phyloP scores from a whole-genome alignment of 1,140 invertebrate genomes.

The Drosophila nikananu region DNA sequence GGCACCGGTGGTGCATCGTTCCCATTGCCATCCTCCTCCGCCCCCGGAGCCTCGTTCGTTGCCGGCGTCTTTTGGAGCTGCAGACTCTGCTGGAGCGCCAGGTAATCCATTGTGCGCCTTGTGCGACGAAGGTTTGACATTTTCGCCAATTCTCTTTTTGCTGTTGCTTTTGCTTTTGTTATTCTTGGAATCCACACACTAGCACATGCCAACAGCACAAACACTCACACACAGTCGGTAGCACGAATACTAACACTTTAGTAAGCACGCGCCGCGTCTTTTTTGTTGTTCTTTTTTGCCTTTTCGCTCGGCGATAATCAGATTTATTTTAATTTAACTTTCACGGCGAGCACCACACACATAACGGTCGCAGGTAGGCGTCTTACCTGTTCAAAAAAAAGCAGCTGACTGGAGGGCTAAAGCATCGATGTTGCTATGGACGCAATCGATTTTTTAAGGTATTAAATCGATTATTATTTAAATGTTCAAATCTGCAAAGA shows the following conservation, averaged over 20 bases:
- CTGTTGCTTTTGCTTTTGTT: conserved; percentile 33
- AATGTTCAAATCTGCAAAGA: no score
- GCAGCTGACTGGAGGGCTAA: conserved; percentile 8
- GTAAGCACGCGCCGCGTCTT: conserved; percentile 40
- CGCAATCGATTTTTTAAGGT: conserved; percentile 1
- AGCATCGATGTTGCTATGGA: background rate
- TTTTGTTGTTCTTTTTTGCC: conserved; percentile 38
- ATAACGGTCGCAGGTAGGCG: conserved; percentile 31
- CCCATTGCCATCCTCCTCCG: conserved; percentile 31
- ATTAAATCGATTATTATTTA: background rate
- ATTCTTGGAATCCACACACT: conserved; percentile 66
- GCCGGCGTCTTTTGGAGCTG: conserved; percentile 47
- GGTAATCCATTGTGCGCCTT: conserved; percentile 73
- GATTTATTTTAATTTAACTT: conserved; percentile 58
- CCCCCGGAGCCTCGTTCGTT: conserved; percentile 13
- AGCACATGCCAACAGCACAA: conserved; percentile 6
- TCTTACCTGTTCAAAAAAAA: conserved; percentile 40
- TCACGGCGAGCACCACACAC: conserved; percentile 41
- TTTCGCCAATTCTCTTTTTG: conserved; percentile 26
- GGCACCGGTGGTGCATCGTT: conserved; percentile 14
- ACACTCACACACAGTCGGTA: conserved; percentile 21
- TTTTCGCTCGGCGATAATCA: conserved; percentile 36
- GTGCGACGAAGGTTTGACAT: conserved; percentile 71
- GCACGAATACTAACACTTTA: conserved; percentile 26
- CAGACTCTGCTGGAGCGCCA: conserved; percentile 63